Base-by-base conservation (phyloP, 1,140 invertebrate genomes). In the Bradysia coprophila region DNA sequence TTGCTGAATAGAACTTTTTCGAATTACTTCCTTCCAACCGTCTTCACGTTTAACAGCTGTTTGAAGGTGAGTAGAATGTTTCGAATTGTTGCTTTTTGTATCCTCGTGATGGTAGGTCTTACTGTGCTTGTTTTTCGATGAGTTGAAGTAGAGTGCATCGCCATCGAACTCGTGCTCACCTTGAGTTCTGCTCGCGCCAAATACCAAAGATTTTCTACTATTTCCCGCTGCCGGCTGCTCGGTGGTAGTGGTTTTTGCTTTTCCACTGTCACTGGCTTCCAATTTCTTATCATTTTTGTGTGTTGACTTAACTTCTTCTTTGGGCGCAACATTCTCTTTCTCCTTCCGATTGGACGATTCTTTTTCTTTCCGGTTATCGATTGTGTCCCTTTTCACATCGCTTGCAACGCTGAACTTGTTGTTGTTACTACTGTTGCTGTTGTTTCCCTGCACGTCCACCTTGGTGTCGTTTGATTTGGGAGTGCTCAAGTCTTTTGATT, bases 21-120 rank as follows among this genome's bases (percentile, higher is more conserved):
- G 66, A 6, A 90, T 85, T 9, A 96, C 90, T 68, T 96, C 91
- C 61, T 94, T 95, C 92, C 92, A 97, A 6, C 90, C 91, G 57
- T 95, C 91, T 50, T 96, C 91, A 40, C 86, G 71, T 46, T 39
- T 39, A 8, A 6, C 24, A 28, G 6, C 24, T n/a, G n/a, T n/a
- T 28, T 28, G 24, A 28, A 5, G n/a, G n/a, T 36, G 33, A 6
- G 6, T 36, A 9, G 33, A 15, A 6, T 36, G 9, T 11, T 36
- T 36, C 6, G 33, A 5, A 5, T 15, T 36, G 10, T 10, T 16
- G 6, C n/a, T 16, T 36, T 11, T 11, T n/a, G 10, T 5, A 36
- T 36, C 15, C 6, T 36, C 33, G 18, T 36, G 9, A 36, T 36
- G 9, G 18, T 16, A 11, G n/a, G 6, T 16, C 6, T 16, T 36